These are phyloP conservation scores for Python bivittatus DNA, from an alignment of 2,113 vertebrate species.

Conservation along the genomic window DNA sequence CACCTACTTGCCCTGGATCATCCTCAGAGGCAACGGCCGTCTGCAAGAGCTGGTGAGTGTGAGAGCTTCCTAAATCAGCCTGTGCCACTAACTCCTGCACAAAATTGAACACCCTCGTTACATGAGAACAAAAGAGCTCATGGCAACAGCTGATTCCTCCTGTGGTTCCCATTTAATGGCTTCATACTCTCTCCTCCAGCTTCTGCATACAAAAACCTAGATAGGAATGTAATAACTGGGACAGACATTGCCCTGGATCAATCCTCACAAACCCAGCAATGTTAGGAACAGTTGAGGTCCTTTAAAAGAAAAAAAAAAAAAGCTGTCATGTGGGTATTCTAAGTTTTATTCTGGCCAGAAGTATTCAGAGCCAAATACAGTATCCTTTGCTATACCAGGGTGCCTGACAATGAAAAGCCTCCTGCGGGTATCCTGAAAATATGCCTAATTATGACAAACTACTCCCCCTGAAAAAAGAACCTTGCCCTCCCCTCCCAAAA, in stretches of 20 bases:
- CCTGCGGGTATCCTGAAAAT: background rate
- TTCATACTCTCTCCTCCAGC: background rate
- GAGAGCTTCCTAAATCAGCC: background rate
- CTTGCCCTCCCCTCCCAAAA: background rate
- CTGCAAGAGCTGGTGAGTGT: background rate
- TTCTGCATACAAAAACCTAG: background rate
- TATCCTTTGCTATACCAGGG: background rate
- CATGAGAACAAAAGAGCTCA: background rate
- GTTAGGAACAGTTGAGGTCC: background rate
- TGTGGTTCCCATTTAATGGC: background rate
- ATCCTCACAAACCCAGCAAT: background rate
- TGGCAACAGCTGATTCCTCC: background rate
- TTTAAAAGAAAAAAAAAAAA: no score
- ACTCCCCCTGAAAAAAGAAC: background rate
- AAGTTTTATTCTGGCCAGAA: background rate
- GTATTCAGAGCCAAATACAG: background rate
- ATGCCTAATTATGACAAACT: background rate
- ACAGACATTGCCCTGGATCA: background rate
- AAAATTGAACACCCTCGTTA: background rate
- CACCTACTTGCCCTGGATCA: background rate
- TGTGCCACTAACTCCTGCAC: background rate
- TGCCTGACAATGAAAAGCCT: background rate
- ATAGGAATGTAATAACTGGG: background rate
- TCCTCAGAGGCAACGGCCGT: background rate
- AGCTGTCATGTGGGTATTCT: background rate